phyloP scores from a whole-genome alignment of 1,140 invertebrate genomes.

The Telenomus remus region DNA sequence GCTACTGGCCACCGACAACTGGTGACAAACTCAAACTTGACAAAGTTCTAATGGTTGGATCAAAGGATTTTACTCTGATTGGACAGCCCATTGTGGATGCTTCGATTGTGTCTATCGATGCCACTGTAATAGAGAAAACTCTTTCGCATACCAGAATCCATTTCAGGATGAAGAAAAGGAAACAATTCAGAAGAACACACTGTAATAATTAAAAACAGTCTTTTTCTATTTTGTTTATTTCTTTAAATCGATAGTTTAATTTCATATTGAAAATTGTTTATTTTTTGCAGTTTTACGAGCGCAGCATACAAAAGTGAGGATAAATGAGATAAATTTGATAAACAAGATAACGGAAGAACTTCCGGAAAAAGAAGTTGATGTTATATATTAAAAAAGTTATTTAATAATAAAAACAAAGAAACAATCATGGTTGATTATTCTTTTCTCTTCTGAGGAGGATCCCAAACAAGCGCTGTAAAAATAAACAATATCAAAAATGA shows the following conservation, averaged over 20 bases:
- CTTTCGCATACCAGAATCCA: slow-evolving; percentile 87
- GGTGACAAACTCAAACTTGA: slow-evolving; percentile 90
- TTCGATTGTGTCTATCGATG: slow-evolving; percentile 85
- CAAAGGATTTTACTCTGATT: slow-evolving; percentile 89
- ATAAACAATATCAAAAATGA: too few species aligned
- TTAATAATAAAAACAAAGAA: too few species aligned
- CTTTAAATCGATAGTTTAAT: not conserved
- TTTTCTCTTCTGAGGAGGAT: too few species aligned
- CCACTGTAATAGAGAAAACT: slow-evolving; percentile 93
- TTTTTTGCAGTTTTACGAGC: slow-evolving; percentile 20
- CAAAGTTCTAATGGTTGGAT: slow-evolving; percentile 90
- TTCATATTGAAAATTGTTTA: slow-evolving; percentile 3
- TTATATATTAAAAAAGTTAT: not conserved
- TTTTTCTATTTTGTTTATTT: not conserved
- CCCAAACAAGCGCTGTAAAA: too few species aligned
- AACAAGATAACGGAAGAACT: slow-evolving; percentile 6
- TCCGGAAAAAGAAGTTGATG: not conserved
- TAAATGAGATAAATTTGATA: slow-evolving; percentile 22
- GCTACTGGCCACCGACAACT: slow-evolving; percentile 87
- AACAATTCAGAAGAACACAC: slow-evolving; percentile 85
- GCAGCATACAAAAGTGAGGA: slow-evolving; percentile 20
- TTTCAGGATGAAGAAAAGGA: slow-evolving; percentile 84
- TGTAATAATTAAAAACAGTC: slow-evolving; percentile 75
- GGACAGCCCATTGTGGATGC: slow-evolving; percentile 87
- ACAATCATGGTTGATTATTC: too few species aligned